Base-by-base conservation (phyloP, 1,140 invertebrate species). In the Popillia japonica region DNA sequence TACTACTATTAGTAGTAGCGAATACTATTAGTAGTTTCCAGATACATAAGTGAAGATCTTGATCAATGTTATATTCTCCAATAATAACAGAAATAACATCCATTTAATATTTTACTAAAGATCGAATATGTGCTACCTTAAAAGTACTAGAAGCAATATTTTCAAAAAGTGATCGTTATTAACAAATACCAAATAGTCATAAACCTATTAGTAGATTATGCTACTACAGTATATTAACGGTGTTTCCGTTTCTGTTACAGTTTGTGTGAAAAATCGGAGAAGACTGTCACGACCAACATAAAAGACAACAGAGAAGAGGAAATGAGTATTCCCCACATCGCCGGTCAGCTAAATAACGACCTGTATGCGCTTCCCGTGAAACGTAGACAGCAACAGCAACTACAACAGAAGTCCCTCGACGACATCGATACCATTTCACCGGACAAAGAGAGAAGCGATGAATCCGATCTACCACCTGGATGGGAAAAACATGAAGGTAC, bases 401-500 rank as follows among this genome's bases (percentile, higher is more conserved):
- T 81, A 68, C 61, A 68, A 22, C 87, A 89, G 79, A 88, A 88
- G 79, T 87, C 87, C 75, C 86, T 86, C 77, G 88, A 88, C 87
- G 81, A 85, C 79, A 80, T 84, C 82, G 81, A 88, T 87, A 79
- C 88, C 86, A 78, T 81, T 48, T 83, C 86, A 55, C 82, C 86
- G 22, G 87, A 87, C 68, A 82, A 87, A 77, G 89, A 90, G 79
- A 83, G 88, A 80, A 86, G 88, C 72, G 86, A 85, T 59, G 85
- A 87, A 72, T 88, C 88, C 79, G 86, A 87, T 77, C 86, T 97
- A 80, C 96, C 96, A 0, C 90, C 92, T 0, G 96, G 96, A 2
- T 98, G 96, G 96, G 96, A 98, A 87, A 95, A 94, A 87, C 96
- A 97, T 88, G 96, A 98, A 91, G 96, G 95, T 96, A 86, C 23